Conservation (phyloP, 2,797 vertebrate species). For the Phalloptychus januarius region DNA sequence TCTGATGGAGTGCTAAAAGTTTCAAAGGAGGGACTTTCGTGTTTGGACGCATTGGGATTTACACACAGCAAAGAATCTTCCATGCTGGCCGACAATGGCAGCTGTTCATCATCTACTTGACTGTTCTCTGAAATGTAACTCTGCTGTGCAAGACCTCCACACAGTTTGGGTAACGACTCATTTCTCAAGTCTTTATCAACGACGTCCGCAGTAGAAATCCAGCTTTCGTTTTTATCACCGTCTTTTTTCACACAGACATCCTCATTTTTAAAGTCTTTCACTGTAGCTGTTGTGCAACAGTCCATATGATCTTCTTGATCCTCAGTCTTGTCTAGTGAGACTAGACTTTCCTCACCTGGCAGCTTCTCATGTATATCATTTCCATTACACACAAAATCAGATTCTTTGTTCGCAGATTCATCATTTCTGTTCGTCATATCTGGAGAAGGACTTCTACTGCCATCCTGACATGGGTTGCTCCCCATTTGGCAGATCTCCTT, state of each 20-base stretch:
- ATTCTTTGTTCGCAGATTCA: constrained; percentile 20
- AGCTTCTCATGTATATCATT: constrained; percentile 31
- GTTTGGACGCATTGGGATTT: constrained; percentile 1
- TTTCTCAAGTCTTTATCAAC: constrained; percentile 14
- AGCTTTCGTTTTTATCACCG: constrained; percentile 13
- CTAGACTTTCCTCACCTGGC: constrained; percentile 15
- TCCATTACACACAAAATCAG: constrained; percentile 2
- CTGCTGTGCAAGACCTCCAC: constrained; percentile 4
- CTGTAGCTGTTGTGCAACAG: constrained; percentile 1
- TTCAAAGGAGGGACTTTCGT: constrained; percentile 24
- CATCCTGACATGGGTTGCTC: constrained; percentile 16
- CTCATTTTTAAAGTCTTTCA: not conserved
- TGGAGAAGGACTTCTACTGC: constrained; percentile 4
- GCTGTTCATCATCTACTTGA: constrained; percentile 33
- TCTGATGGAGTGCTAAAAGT: constrained; percentile 9
- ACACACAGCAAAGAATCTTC: constrained; percentile 11
- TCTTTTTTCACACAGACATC: constrained; percentile 14
- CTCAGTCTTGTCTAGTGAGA: constrained; percentile 11
- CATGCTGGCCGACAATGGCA: constrained; percentile 12
- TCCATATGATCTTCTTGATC: constrained; percentile 14
- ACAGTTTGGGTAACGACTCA: not conserved
- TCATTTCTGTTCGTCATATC: not conserved
- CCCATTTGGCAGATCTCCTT: constrained; percentile 14
- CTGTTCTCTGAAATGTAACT: constrained; percentile 9
- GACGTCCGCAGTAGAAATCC: constrained; percentile 1